phyloP scores from a whole-genome alignment of 2,797 vertebrate species.

The Eulemur albifrons region DNA sequence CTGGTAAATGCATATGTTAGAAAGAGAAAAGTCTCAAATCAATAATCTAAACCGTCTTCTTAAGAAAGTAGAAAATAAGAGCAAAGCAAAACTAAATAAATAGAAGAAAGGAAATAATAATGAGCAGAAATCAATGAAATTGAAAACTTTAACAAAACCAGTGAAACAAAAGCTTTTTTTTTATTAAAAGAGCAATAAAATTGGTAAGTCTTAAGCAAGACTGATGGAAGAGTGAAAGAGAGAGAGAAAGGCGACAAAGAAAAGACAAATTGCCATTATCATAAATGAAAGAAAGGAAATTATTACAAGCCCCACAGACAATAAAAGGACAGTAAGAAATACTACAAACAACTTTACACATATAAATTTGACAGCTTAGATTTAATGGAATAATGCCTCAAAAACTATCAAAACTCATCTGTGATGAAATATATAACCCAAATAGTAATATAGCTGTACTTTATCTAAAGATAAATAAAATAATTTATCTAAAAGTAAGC shows the following conservation, averaged over 20 bases:
- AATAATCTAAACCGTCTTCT: background rate
- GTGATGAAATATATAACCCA: background rate
- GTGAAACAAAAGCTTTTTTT: background rate
- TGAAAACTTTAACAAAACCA: background rate
- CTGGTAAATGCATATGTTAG: background rate
- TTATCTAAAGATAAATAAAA: background rate
- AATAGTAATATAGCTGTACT: background rate
- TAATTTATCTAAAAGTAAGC: background rate
- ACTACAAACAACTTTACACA: background rate
- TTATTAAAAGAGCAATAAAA: background rate
- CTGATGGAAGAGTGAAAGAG: background rate
- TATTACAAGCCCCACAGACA: background rate
- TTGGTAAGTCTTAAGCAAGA: background rate
- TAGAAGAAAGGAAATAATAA: conserved; percentile 12
- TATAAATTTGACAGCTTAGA: background rate
- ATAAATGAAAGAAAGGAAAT: background rate
- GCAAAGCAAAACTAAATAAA: background rate
- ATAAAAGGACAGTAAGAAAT: background rate
- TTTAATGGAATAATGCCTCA: background rate
- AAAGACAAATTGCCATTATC: background rate
- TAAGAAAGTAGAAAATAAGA: background rate
- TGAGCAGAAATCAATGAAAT: background rate
- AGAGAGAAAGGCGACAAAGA: background rate
- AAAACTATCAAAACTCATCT: background rate
- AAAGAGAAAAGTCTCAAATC: background rate